Percentiles rank a stretch among this genome's conserved stretches.
Evolutionary conservation across 2,113 vertebrate genomes (phyloP).

Genomic region (Tyto alba): DNA sequence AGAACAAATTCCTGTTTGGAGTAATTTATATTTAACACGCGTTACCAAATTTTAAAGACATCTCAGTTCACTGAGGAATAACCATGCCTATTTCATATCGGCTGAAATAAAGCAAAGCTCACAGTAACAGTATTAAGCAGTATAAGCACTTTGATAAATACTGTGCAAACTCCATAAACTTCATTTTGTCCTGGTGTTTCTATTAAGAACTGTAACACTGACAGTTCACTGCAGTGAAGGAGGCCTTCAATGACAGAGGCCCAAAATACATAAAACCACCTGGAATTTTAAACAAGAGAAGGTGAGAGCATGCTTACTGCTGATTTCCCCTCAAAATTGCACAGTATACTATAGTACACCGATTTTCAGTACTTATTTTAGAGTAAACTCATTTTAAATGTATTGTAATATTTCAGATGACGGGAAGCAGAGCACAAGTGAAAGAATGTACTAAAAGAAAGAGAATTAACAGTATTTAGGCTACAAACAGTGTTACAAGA

Average conservation of each 20-base stretch:
- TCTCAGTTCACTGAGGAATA: background rate
- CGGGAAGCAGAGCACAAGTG: background rate
- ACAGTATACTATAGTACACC: background rate
- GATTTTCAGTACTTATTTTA: background rate
- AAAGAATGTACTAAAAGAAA: background rate
- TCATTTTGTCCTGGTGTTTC: background rate
- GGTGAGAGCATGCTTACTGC: background rate
- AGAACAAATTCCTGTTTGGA: background rate
- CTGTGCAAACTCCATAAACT: background rate
- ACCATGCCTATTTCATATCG: background rate
- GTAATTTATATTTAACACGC: background rate
- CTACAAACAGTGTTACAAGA: background rate
- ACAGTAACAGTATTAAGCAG: background rate
- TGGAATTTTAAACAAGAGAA: background rate
- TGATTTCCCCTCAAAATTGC: background rate
- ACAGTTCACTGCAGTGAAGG: background rate
- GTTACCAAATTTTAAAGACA: background rate
- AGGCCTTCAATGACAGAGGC: background rate
- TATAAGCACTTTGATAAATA: background rate
- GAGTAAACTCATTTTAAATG: background rate
- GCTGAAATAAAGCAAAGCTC: background rate
- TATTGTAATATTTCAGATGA: background rate
- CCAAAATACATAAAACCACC: background rate
- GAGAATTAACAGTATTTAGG: background rate
- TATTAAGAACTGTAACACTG: background rate